Evolutionary conservation across 2,797 vertebrate species (phyloP).

Genomic region (Eulemur coronatus): DNA sequence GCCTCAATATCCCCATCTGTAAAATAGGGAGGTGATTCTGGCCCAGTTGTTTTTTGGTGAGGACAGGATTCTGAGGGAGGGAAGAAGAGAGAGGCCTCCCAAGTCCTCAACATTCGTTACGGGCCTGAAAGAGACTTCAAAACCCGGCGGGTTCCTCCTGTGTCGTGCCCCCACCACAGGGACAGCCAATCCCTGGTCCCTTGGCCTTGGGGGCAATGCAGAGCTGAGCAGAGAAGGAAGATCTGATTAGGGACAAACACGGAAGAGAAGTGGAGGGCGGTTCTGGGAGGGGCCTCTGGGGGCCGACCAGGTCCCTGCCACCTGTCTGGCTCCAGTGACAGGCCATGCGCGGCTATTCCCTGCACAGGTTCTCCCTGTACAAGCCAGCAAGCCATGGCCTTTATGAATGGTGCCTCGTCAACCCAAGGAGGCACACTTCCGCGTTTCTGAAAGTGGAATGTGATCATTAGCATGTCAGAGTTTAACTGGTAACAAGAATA

Average conservation of each 20-base stretch:
- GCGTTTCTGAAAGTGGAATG: neutral
- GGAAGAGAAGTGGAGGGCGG: neutral
- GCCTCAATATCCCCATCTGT: neutral
- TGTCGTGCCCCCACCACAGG: fast-evolving
- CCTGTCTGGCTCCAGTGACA: neutral
- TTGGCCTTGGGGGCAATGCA: neutral
- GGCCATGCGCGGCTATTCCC: neutral
- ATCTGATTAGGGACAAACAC: neutral
- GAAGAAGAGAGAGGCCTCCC: neutral
- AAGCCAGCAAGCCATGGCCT: fast-evolving
- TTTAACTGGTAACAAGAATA: neutral
- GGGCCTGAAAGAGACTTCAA: neutral
- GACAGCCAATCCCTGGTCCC: neutral
- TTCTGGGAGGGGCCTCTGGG: neutral
- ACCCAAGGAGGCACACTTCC: neutral
- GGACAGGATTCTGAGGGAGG: neutral
- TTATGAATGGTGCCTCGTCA: fast-evolving
- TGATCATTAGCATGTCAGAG: neutral
- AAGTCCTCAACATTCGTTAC: neutral
- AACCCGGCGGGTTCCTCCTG: neutral
- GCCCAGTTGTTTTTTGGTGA: neutral
- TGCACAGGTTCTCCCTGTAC: too few species aligned
- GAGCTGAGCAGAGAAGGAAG: neutral
- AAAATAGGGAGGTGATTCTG: neutral
- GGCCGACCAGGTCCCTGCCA: neutral